These are phyloP conservation scores for Drosophila bipectinata DNA, from an alignment of 1,140 invertebrate species.

Conservation along the genomic window DNA sequence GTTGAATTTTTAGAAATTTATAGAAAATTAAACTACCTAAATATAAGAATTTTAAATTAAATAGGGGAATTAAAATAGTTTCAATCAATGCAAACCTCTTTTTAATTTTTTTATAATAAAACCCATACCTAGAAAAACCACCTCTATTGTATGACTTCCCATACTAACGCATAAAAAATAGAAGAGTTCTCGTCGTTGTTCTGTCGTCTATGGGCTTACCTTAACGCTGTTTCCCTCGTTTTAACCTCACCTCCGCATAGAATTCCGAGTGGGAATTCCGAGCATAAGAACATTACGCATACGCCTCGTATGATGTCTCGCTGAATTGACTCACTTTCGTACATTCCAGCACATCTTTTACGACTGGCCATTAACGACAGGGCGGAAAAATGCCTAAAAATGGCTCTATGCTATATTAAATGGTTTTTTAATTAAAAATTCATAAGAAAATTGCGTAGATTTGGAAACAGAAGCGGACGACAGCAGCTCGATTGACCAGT, in stretches of 20 bases:
- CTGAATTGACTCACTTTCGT: constrained; percentile 36
- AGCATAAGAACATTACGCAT: constrained; percentile 53
- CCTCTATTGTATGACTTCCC: constrained; percentile 6
- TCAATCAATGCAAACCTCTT: no score
- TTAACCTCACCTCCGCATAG: not conserved
- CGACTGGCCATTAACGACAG: constrained; percentile 25
- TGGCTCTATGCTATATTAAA: not conserved
- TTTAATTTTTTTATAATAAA: no score
- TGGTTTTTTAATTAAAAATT: constrained; percentile 24
- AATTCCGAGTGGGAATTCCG: constrained; percentile 11
- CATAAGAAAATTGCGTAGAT: constrained; percentile 34
- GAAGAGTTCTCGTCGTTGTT: constrained; percentile 38
- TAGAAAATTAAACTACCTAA: not conserved
- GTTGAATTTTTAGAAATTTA: constrained; percentile 9
- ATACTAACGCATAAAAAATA: constrained; percentile 22
- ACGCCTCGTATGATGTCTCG: constrained; percentile 34
- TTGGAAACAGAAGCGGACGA: constrained; percentile 1
- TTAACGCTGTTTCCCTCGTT: constrained; percentile 21
- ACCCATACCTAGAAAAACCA: not conserved
- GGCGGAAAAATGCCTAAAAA: constrained; percentile 8
- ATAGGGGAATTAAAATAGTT: no score
- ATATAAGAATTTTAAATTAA: no score
- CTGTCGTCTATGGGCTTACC: constrained; percentile 51
- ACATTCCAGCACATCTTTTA: constrained; percentile 34
- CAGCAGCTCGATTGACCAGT: constrained; percentile 42